A percentile compares a stretch with the other conserved stretches of the same genome.
Conservation (phyloP, 2,113 vertebrate species). For the Semnornis frantzii region DNA sequence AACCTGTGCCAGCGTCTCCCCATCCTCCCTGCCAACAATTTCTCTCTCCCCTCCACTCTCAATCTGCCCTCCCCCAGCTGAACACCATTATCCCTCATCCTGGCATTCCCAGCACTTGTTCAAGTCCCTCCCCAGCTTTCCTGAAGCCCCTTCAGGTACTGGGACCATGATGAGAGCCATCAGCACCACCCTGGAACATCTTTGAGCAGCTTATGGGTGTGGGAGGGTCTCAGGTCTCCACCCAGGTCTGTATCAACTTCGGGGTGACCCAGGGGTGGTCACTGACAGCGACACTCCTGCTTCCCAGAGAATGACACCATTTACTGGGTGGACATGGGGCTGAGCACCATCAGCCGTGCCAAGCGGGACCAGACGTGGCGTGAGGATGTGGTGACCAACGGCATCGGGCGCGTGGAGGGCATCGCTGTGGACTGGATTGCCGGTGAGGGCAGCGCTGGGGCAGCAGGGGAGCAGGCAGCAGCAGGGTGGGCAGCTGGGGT, state of each 20-base stretch:
- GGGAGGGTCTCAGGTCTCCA: background rate
- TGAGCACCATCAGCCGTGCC: constrained; percentile 95
- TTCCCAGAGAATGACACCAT: constrained; percentile 93
- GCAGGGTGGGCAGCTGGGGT: fast-evolving
- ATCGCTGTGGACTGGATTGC: constrained; percentile 98
- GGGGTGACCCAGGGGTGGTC: background rate
- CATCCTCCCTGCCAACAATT: too few species aligned
- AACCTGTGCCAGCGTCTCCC: too few species aligned
- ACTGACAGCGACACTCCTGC: background rate
- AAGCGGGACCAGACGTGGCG: constrained; percentile 97
- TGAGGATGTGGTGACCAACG: constrained; percentile 95
- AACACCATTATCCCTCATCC: too few species aligned
- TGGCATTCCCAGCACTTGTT: too few species aligned
- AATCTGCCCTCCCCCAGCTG: too few species aligned
- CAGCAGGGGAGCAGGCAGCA: fast-evolving
- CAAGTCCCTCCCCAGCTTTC: too few species aligned
- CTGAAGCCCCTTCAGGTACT: too few species aligned
- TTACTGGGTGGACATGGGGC: constrained; percentile 98
- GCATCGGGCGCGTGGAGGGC: constrained; percentile 94
- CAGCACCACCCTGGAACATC: background rate
- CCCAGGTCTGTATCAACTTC: background rate
- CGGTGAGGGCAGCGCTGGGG: constrained; percentile 66
- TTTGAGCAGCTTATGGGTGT: fast-evolving
- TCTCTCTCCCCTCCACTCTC: too few species aligned
- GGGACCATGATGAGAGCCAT: fast-evolving